Evolutionary conservation across 2,888 invertebrate genomes (phyloP), one percentile per base, ranked within the genome.

Genomic region (Tetranychus piercei): DNA sequence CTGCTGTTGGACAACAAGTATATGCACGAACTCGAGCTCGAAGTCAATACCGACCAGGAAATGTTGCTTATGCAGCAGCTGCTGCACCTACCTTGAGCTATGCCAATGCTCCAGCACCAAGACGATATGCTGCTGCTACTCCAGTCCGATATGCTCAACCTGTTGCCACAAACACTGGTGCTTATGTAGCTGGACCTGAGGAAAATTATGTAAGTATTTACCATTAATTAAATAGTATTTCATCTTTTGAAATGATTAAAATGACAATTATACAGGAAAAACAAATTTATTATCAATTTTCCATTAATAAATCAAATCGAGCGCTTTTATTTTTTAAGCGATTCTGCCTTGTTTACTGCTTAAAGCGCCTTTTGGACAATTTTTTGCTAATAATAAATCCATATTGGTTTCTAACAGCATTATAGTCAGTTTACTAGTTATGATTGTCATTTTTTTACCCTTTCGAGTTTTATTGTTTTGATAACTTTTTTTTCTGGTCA

Each of bases 21-120:
- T 55, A 55, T 55, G 55, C 55, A 55, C 55, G 55, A 55, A 55
- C 55, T 55, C 55, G 55, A 55, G 55, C 55, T 55, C 55, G 55
- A 55, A 55, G 55, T 55, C 55, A 55, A 55, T 55, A 55, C 7
- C 55, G 55, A 55, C 55, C 55, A 34, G 34, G 34, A 34, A 34
- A 3, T 0, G 55, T 55, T 8, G 55, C 55, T 55, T 55, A 55
- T 55, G 55, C 55, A 3, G 55, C 55, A 0, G 55, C 55, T 15
- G 55, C 9, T 15, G 55, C 55, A 55, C 55, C 55, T 15, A 55
- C 55, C 55, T 55, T 55, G 55, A 55, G 15, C 55, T 55, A 55
- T 15, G 55, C 55, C 55, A 15, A 9, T 55, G 55, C 55, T 55
- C 55, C 55, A 15, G 55, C 55, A 9, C 55, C 55, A 3, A 55